Conservation (phyloP, 2,797 vertebrate genomes). For the Pangasius sanitwongsei region DNA sequence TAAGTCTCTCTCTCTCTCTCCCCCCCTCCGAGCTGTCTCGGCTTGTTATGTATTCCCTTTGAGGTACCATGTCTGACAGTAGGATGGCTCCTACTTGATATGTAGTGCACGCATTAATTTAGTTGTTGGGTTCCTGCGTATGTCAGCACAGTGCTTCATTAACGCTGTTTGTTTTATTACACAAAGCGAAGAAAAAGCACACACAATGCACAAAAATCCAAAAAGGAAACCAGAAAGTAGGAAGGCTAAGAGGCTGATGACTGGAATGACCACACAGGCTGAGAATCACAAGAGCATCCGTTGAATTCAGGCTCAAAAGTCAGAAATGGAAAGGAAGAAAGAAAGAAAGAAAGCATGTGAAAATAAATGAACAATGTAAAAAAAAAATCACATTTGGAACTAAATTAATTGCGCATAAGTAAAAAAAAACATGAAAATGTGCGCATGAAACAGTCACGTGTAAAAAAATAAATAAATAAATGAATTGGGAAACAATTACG, state of each 20-base stretch:
- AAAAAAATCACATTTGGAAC: too few relatives aligned
- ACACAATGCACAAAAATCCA: slow-evolving; percentile 27
- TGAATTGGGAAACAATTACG: neutral
- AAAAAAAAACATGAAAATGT: neutral
- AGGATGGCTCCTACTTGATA: slow-evolving; percentile 62
- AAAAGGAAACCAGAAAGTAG: slow-evolving; percentile 24
- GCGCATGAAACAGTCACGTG: neutral
- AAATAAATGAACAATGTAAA: neutral
- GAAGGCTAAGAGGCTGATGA: slow-evolving; percentile 59
- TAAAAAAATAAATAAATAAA: too few relatives aligned
- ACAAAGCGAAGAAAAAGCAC: slow-evolving; percentile 32
- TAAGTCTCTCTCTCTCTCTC: neutral
- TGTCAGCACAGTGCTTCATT: slow-evolving; percentile 64
- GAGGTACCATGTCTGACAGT: slow-evolving; percentile 61
- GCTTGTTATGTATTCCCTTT: slow-evolving; percentile 66
- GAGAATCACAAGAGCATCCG: neutral
- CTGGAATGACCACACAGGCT: slow-evolving; percentile 20
- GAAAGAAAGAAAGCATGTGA: too few relatives aligned
- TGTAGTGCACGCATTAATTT: slow-evolving; percentile 63
- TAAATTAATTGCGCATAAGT: neutral
- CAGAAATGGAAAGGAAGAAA: neutral
- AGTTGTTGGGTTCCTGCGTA: slow-evolving; percentile 63
- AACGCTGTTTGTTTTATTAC: slow-evolving; percentile 60
- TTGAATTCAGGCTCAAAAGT: neutral
- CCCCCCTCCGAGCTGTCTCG: slow-evolving; percentile 48